Evolutionary conservation across 2,113 vertebrate genomes (phyloP).

Genomic region (Austrofundulus limnaeus): DNA sequence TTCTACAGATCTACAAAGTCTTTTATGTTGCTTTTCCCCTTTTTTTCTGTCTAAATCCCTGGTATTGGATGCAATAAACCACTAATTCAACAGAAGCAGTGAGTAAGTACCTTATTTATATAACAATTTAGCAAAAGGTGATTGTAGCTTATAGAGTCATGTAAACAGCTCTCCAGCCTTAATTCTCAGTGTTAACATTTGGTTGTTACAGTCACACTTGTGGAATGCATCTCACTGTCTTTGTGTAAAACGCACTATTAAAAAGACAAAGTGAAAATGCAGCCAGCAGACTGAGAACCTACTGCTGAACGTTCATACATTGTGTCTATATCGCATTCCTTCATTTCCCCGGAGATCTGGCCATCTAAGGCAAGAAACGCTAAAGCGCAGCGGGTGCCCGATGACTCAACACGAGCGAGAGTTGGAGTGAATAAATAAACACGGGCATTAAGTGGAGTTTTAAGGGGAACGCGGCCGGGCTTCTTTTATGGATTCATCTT

Average conservation of each 20-base stretch:
- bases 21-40: neutral
- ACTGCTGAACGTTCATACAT: constrained; percentile 52
- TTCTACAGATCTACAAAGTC: neutral
- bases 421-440: constrained; percentile 74
- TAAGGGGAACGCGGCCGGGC: constrained; percentile 47
- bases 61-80: neutral
- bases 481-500: constrained; percentile 35
- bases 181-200: constrained; percentile 7
- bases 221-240: constrained; percentile 19
- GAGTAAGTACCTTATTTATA: constrained; percentile 1
- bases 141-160: neutral
- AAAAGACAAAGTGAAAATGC: constrained; percentile 26
- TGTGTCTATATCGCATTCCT: constrained; percentile 78
- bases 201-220: neutral
- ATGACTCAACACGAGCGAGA: constrained; percentile 65
- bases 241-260: constrained; percentile 29
- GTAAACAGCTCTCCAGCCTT: constrained; percentile 6
- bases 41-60: neutral
- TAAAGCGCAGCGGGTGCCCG: constrained; percentile 53
- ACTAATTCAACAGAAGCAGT: neutral
- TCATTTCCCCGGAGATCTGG: constrained; percentile 65
- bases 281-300: constrained; percentile 12
- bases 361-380: constrained; percentile 76
- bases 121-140: constrained; percentile 2
- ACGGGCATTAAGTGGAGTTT: constrained; percentile 66